Conservation (phyloP, 1,140 invertebrate species). For the Drosophila bocki region DNA sequence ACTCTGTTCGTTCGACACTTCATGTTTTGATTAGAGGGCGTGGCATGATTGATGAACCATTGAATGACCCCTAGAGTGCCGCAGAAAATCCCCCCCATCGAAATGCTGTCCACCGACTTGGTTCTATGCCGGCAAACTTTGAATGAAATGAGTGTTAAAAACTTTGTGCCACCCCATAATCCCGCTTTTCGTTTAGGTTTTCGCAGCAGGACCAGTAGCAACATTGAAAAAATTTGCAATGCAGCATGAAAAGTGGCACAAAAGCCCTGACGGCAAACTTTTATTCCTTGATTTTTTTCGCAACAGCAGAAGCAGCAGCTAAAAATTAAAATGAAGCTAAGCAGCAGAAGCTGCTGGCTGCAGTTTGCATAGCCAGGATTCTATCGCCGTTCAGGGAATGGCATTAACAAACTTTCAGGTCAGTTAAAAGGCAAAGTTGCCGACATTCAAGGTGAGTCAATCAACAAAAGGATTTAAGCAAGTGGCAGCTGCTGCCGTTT, state of each 20-base stretch:
- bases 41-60: conserved; percentile 52
- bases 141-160: conserved; percentile 51
- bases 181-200: conserved; percentile 6
- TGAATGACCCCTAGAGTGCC: conserved; percentile 29
- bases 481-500: conserved; percentile 3
- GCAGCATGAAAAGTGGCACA: conserved; percentile 42
- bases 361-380: conserved; percentile 38
- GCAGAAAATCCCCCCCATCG: conserved; percentile 1
- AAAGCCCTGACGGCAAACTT: conserved; percentile 42
- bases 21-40: conserved; percentile 45
- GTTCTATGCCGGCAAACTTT: conserved; percentile 36
- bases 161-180: conserved; percentile 27
- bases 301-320: conserved; percentile 6
- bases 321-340: conserved; percentile 46
- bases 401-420: conserved; percentile 48
- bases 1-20: conserved; percentile 33
- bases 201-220: conserved; percentile 1
- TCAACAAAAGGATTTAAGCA: conserved; percentile 40
- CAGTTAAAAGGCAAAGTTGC: conserved; percentile 38
- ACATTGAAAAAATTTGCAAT: conserved; percentile 50
- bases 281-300: conserved; percentile 1
- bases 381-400: conserved; percentile 34
- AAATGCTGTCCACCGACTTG: conserved; percentile 26
- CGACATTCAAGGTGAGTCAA: conserved; percentile 45
- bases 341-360: conserved; percentile 29